A percentile compares a stretch with the other conserved stretches of the same genome.
Conservation (phyloP, 2,888 invertebrate genomes). For the Noctua fimbriata region DNA sequence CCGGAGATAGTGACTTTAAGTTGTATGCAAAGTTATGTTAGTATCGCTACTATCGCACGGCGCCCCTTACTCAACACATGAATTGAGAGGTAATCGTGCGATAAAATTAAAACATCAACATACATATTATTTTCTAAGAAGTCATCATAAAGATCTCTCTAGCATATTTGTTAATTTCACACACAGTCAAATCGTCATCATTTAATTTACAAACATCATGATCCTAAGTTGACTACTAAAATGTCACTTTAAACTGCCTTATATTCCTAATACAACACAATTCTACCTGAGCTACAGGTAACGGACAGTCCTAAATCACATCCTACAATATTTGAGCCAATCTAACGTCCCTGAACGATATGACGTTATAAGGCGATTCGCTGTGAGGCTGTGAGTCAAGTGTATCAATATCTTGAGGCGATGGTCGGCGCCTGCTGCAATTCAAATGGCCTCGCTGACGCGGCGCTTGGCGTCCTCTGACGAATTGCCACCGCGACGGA, state of each 20-base stretch:
- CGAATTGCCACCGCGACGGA: constrained; percentile 20
- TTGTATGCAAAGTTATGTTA: background rate
- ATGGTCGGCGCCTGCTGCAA: constrained; percentile 45
- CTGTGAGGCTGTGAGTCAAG: background rate
- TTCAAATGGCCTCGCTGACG: constrained; percentile 57
- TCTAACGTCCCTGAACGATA: background rate
- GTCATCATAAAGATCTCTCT: no score
- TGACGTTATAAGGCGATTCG: background rate
- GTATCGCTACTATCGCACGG: background rate
- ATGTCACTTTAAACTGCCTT: no score
- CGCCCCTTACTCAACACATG: background rate
- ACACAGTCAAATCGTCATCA: background rate
- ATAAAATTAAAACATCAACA: background rate
- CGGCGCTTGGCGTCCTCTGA: constrained; percentile 52
- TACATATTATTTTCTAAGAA: background rate
- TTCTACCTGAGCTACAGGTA: background rate
- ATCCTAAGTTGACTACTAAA: background rate
- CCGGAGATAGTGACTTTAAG: background rate
- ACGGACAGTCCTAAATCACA: background rate
- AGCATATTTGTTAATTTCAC: background rate
- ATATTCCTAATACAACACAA: background rate
- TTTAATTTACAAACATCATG: background rate
- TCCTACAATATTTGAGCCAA: background rate
- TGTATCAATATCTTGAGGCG: constrained; percentile 25
- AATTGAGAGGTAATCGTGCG: background rate